These are phyloP conservation scores for Halcyon badia DNA, from an alignment of 2,797 vertebrate species.

Conservation along the genomic window DNA sequence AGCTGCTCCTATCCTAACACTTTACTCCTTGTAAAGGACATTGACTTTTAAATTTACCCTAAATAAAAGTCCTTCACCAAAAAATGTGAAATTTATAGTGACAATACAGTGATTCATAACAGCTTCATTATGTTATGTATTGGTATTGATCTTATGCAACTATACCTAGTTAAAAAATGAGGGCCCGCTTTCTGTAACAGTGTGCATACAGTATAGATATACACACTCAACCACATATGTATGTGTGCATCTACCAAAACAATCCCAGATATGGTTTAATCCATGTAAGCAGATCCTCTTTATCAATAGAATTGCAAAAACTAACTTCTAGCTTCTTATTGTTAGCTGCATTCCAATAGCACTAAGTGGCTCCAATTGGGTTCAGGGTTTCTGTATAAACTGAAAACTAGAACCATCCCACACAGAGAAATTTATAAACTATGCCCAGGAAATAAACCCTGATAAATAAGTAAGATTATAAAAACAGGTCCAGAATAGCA, in stretches of 20 bases:
- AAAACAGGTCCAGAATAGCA: not conserved
- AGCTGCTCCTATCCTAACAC: not conserved
- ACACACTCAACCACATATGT: not conserved
- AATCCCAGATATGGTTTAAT: not conserved
- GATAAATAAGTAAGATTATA: not conserved
- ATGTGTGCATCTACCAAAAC: not conserved
- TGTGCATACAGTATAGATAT: accelerated
- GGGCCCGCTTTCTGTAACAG: not conserved
- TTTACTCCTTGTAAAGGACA: not conserved
- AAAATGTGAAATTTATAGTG: not conserved
- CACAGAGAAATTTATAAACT: not conserved
- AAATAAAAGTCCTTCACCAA: not conserved
- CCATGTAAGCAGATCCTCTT: not conserved
- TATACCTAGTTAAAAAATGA: not conserved
- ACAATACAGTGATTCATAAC: not conserved
- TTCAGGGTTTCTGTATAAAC: not conserved
- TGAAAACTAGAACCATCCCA: not conserved
- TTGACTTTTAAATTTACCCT: not conserved
- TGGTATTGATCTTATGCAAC: not conserved
- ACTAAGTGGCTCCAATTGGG: not conserved
- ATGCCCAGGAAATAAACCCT: not conserved
- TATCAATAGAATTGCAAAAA: not conserved
- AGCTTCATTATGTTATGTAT: not conserved
- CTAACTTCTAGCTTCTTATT: not conserved
- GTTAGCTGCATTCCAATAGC: not conserved